These are phyloP conservation scores for Scaeva pyrastri DNA, from an alignment of 2,888 invertebrate genomes.

Conservation along the genomic window DNA sequence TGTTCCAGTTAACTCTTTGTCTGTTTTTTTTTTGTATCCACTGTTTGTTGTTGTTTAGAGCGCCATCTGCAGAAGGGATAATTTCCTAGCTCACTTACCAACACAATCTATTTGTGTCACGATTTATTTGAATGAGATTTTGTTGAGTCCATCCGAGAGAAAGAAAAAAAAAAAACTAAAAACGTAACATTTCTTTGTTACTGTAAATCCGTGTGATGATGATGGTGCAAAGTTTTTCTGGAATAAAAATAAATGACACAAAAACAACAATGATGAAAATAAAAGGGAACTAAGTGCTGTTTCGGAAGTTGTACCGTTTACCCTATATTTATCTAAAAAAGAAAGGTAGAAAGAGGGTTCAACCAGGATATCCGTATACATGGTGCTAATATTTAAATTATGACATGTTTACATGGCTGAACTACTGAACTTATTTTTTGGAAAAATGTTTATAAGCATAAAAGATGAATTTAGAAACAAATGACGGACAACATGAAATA, in stretches of 20 bases:
- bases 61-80: conserved; percentile 35
- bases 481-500: too few species aligned
- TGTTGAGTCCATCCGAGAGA: conserved; percentile 22
- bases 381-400: too few species aligned
- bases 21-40: too few species aligned
- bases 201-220: conserved; percentile 29
- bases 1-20: conserved; percentile 34
- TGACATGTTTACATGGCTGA: too few species aligned
- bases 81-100: conserved; percentile 67
- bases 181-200: conserved; percentile 2
- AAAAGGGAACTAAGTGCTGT: neutral
- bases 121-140: conserved; percentile 48
- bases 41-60: neutral
- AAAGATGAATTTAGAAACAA: too few species aligned
- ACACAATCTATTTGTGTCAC: conserved; percentile 60
- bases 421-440: too few species aligned
- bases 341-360: neutral
- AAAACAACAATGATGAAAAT: neutral
- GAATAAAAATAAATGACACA: conserved; percentile 3
- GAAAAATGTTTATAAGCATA: too few species aligned
- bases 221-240: conserved; percentile 10
- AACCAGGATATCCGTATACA: too few species aligned
- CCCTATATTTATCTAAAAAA: neutral
- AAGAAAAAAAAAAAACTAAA: neutral
- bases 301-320: neutral